A percentile compares a stretch with the other conserved stretches of the same genome.
Evolutionary conservation across 2,888 invertebrate genomes (phyloP).

Genomic region (Clepsis dumicolana): DNA sequence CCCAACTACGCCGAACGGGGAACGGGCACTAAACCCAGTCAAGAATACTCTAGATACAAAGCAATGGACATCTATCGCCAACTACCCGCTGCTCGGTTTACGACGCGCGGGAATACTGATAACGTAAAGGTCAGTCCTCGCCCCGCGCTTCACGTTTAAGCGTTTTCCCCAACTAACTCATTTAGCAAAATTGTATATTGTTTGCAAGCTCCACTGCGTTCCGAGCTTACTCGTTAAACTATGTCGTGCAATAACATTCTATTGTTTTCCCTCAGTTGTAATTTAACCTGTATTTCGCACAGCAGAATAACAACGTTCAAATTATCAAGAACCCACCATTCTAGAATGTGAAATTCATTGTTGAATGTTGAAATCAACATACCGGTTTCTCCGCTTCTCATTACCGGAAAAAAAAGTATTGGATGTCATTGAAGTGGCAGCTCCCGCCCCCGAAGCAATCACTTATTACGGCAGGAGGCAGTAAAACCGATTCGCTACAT

Average conservation of each 20-base stretch:
- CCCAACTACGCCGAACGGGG: not conserved
- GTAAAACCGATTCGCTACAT: not conserved
- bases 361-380: not conserved
- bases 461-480: not conserved
- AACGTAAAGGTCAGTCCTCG: conserved; percentile 11
- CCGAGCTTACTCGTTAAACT: conserved; percentile 13
- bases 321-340: not conserved
- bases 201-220: not conserved
- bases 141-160: not conserved
- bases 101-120: conserved; percentile 8
- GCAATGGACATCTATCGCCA: not conserved
- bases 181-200: conserved; percentile 19
- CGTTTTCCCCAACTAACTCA: conserved; percentile 12
- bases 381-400: not conserved
- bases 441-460: not conserved
- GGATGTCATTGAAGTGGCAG: not conserved
- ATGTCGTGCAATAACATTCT: not conserved
- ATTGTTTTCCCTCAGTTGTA: not conserved
- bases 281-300: not conserved
- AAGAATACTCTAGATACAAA: not conserved
- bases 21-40: conserved; percentile 1
- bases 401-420: not conserved
- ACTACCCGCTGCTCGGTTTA: not conserved
- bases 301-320: not conserved
- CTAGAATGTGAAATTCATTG: not conserved